Conservation (phyloP, 2,888 invertebrate species). For the Penaeus monodon region DNA sequence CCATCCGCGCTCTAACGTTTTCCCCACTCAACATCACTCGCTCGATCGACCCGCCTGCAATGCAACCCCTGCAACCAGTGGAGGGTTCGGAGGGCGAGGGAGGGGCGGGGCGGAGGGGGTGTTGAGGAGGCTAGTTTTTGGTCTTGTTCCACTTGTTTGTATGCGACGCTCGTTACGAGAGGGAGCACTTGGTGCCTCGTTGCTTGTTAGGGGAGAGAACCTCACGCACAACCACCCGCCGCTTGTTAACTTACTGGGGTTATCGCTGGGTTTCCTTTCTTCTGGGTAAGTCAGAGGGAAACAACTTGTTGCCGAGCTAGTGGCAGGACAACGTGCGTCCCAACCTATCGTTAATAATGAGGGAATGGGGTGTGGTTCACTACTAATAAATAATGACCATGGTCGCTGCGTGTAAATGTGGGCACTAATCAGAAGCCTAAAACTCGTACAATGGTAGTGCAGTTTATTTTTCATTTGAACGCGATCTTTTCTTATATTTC, state of each 20-base stretch:
- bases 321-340: too few species aligned
- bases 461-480: too few species aligned
- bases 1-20: constrained; percentile 30
- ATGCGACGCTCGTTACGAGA: not conserved
- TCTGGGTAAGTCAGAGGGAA: not conserved
- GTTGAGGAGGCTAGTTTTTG: not conserved
- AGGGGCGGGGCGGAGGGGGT: not conserved
- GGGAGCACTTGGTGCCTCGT: constrained; percentile 4
- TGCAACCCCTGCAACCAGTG: constrained; percentile 36
- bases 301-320: too few species aligned
- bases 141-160: constrained; percentile 24
- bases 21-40: too few species aligned
- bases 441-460: too few species aligned
- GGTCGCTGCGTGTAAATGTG: too few species aligned
- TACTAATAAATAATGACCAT: too few species aligned
- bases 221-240: not conserved
- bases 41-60: constrained; percentile 25
- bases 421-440: too few species aligned
- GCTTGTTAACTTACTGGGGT: not conserved
- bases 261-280: not conserved
- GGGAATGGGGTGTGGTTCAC: too few species aligned
- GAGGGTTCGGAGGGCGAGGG: constrained; percentile 15
- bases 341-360: too few species aligned
- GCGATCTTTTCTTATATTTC: too few species aligned
- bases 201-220: not conserved